Evolutionary conservation across 2,888 invertebrate species (phyloP).

Genomic region (Augiades crinisus): DNA sequence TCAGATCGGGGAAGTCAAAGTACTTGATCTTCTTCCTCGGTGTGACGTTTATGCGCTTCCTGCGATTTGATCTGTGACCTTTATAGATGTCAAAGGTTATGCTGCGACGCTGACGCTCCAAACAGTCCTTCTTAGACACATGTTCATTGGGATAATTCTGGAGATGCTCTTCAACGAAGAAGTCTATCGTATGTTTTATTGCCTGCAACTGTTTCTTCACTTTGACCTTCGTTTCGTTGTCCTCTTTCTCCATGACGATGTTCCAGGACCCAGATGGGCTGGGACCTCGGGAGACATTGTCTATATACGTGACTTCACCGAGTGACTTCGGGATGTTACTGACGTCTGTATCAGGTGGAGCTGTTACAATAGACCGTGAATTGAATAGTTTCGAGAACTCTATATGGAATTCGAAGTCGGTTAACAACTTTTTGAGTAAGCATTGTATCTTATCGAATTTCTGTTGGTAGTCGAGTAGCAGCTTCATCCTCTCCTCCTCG

Average conservation of each 20-base stretch:
- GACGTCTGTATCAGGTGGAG: conserved; percentile 43
- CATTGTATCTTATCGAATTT: conserved; percentile 60
- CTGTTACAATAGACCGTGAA: conserved; percentile 46
- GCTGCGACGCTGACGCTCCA: conserved; percentile 30
- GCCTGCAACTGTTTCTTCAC: conserved; percentile 55
- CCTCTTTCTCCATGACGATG: conserved; percentile 60
- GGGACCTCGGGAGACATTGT: conserved; percentile 41
- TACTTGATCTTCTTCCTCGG: conserved; percentile 62
- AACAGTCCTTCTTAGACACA: conserved; percentile 22
- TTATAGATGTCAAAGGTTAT: conserved; percentile 43
- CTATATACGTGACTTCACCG: conserved; percentile 42
- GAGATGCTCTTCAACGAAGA: conserved; percentile 50
- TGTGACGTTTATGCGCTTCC: conserved; percentile 41
- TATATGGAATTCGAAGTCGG: conserved; percentile 68
- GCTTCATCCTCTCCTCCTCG: conserved; percentile 54
- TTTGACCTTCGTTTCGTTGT: conserved; percentile 50
- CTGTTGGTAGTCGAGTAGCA: conserved; percentile 57
- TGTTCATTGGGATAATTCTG: conserved; percentile 34
- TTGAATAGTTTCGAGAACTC: conserved; percentile 68
- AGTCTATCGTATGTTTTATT: conserved; percentile 55
- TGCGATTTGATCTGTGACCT: conserved; percentile 36
- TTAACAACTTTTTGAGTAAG: conserved; percentile 54
- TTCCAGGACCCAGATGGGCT: conserved; percentile 62
- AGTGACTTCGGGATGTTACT: conserved; percentile 42
- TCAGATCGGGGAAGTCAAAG: conserved; percentile 65